phyloP scores from a whole-genome alignment of 2,888 invertebrate genomes.

The Lycocerus yunnanus region DNA sequence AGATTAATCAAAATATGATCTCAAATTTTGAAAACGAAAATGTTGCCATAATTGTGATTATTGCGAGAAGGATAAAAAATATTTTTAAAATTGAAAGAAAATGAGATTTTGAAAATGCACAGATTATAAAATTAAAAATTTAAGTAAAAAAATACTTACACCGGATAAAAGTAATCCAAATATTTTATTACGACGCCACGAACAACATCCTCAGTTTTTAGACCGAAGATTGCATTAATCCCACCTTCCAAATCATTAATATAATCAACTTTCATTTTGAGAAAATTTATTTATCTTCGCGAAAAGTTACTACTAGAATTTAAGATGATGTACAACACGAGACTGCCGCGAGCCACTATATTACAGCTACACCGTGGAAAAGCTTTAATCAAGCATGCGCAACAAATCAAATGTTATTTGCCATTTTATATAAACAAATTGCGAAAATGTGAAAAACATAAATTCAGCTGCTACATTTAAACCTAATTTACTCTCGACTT shows the following conservation, averaged over 20 bases:
- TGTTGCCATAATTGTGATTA: neutral
- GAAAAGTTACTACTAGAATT: neutral
- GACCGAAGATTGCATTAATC: constrained; percentile 62
- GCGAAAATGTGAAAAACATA: neutral
- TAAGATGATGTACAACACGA: neutral
- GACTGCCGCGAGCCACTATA: neutral
- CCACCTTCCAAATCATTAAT: constrained; percentile 45
- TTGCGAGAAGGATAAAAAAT: neutral
- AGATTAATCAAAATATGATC: neutral
- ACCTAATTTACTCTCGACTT: neutral
- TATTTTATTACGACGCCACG: constrained; percentile 73
- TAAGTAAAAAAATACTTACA: constrained; percentile 60
- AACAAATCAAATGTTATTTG: neutral
- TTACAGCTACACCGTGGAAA: neutral
- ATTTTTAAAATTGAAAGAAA: neutral
- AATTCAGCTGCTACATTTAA: neutral
- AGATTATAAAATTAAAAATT: neutral
- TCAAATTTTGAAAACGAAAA: neutral
- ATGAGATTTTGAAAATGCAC: neutral
- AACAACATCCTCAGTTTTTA: constrained; percentile 69
- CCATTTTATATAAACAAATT: neutral
- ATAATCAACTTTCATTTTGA: constrained; percentile 60
- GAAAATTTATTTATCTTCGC: neutral
- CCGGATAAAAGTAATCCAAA: constrained; percentile 72
- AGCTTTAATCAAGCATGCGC: neutral